A percentile compares a stretch with the other conserved stretches of the same genome.
phyloP scores from a whole-genome alignment of 2,888 invertebrate species.

The Omphaloscelis lunosa region DNA sequence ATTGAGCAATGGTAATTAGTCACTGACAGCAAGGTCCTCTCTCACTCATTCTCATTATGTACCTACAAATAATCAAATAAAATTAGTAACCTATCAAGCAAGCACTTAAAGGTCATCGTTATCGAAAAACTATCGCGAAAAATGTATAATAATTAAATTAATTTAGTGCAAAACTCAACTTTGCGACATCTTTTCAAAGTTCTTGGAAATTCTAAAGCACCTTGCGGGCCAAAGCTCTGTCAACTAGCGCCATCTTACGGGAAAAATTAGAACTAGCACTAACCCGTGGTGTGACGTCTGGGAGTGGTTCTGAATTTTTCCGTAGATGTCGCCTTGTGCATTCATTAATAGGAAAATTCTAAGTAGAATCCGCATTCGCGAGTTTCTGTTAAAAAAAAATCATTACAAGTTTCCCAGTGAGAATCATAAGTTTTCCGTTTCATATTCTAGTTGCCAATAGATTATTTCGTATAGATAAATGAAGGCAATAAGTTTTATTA shows the following conservation, averaged over 20 bases:
- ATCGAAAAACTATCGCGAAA: background rate
- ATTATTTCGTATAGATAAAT: constrained; percentile 23
- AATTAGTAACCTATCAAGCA: background rate
- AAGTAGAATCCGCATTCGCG: constrained; percentile 43
- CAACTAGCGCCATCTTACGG: constrained; percentile 57
- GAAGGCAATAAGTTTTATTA: constrained; percentile 24
- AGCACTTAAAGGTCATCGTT: background rate
- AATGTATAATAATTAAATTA: background rate
- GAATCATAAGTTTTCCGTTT: constrained; percentile 26
- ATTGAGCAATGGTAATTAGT: background rate
- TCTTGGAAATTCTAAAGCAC: constrained; percentile 22
- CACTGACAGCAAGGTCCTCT: background rate
- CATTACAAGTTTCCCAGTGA: constrained; percentile 28
- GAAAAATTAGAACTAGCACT: constrained; percentile 32
- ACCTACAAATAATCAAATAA: background rate
- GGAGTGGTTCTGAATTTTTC: constrained; percentile 54
- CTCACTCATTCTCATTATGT: background rate
- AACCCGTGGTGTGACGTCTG: background rate
- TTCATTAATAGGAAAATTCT: constrained; percentile 57
- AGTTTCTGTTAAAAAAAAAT: constrained; percentile 42
- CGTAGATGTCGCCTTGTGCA: constrained; percentile 59
- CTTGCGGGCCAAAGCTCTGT: constrained; percentile 6
- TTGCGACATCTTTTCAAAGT: constrained; percentile 58
- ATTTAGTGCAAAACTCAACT: constrained; percentile 2
- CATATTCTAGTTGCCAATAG: constrained; percentile 30